These are phyloP conservation scores for Bombus waltoni DNA, from an alignment of 1,140 invertebrate species.

Conservation along the genomic window DNA sequence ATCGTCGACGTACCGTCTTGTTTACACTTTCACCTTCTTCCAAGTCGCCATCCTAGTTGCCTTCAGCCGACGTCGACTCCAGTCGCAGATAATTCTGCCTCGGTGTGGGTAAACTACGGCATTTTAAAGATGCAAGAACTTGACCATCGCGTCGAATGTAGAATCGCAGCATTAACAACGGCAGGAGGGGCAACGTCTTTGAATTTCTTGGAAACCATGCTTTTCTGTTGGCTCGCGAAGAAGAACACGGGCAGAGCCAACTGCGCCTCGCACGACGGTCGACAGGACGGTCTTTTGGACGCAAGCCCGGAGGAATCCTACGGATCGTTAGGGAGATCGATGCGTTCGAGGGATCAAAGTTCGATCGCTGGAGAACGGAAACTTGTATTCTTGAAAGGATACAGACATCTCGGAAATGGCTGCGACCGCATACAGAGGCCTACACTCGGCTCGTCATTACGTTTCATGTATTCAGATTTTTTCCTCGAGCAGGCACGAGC, in stretches of 20 bases:
- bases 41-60: background rate
- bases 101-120: background rate
- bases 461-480: conserved; percentile 84
- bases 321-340: background rate
- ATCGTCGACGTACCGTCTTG: conserved; percentile 34
- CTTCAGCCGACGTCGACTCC: background rate
- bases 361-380: background rate
- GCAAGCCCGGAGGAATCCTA: too few relatives aligned
- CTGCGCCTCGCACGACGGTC: too few relatives aligned
- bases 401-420: conserved; percentile 9
- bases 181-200: too few relatives aligned
- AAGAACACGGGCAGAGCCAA: too few relatives aligned
- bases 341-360: background rate
- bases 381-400: conserved; percentile 6
- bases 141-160: too few relatives aligned
- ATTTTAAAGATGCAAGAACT: too few relatives aligned
- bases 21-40: conserved; percentile 63
- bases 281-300: too few relatives aligned
- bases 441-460: conserved; percentile 77
- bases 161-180: too few relatives aligned
- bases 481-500: conserved; percentile 73
- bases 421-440: conserved; percentile 68
- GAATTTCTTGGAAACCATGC: too few relatives aligned
- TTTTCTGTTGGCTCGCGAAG: too few relatives aligned
- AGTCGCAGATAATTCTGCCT: background rate